Evolutionary conservation across 2,888 invertebrate genomes (phyloP).

Genomic region (Rhagonycha lutea): DNA sequence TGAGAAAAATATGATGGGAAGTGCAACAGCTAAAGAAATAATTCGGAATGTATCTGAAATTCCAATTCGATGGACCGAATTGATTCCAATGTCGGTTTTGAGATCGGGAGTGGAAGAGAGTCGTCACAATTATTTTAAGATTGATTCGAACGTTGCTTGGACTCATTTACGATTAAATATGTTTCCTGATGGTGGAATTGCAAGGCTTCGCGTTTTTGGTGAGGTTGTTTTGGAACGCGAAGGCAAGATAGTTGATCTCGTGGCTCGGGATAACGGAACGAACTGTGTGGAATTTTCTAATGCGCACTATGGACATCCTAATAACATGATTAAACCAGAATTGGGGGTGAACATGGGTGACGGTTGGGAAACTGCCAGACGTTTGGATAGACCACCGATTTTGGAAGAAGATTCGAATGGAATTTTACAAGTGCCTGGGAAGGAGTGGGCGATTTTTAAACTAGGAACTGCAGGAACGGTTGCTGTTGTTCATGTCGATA

Average conservation of each 20-base stretch:
- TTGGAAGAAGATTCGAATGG: conserved; percentile 61
- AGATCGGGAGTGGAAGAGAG: conserved; percentile 63
- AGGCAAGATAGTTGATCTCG: conserved; percentile 56
- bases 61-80: conserved; percentile 61
- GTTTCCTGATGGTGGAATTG: conserved; percentile 68
- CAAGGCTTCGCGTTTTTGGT: conserved; percentile 63
- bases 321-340: conserved; percentile 62
- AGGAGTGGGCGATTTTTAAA: conserved; percentile 67
- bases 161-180: conserved; percentile 66
- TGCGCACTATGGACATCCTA: conserved; percentile 68
- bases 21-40: conserved; percentile 57
- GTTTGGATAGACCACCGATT: conserved; percentile 63
- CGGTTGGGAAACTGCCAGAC: conserved; percentile 70
- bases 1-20: conserved; percentile 55
- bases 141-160: conserved; percentile 58
- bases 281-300: conserved; percentile 63
- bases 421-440: conserved; percentile 61
- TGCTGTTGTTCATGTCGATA: conserved; percentile 61
- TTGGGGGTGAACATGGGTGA: conserved; percentile 63
- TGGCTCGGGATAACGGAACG: conserved; percentile 61
- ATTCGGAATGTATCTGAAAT: conserved; percentile 56
- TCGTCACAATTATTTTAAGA: conserved; percentile 62
- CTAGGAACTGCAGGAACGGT: conserved; percentile 61
- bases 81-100: conserved; percentile 60
- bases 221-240: conserved; percentile 50